Percentiles rank a stretch among this genome's conserved stretches.
Evolutionary conservation across 2,113 vertebrate genomes (phyloP).

Genomic region (Tetraodon nigroviridis): DNA sequence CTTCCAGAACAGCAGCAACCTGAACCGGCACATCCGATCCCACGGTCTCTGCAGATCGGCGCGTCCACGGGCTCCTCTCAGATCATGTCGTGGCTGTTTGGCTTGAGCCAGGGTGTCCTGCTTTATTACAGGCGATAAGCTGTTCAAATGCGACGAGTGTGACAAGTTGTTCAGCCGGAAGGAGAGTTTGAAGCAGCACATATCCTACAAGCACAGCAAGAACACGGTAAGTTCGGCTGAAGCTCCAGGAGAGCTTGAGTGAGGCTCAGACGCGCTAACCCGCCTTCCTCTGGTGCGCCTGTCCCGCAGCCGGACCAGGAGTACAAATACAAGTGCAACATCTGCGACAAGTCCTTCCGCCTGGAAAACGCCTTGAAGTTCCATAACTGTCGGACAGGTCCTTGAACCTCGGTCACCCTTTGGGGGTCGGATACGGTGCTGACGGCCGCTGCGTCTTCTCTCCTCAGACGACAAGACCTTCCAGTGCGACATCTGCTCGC

Average conservation of each 20-base stretch:
- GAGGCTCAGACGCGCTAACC: not conserved
- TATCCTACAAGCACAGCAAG: slow-evolving; percentile 98
- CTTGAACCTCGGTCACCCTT: not conserved
- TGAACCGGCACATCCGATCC: slow-evolving; percentile 94
- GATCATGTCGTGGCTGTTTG: not conserved
- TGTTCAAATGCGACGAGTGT: slow-evolving; percentile 97
- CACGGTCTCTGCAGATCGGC: slow-evolving; percentile 74
- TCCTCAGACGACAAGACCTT: slow-evolving; percentile 96
- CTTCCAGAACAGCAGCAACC: slow-evolving; percentile 99
- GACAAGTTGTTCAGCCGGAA: slow-evolving; percentile 98
- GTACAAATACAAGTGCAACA: slow-evolving; percentile 88
- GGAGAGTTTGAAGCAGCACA: slow-evolving; percentile 97
- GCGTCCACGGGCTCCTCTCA: not conserved
- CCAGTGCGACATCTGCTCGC: slow-evolving; percentile 97
- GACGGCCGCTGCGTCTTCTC: slow-evolving; percentile 9
- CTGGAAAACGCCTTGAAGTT: slow-evolving; percentile 93
- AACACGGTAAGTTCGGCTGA: slow-evolving; percentile 75
- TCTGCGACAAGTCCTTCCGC: slow-evolving; percentile 92
- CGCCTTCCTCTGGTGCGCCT: slow-evolving; percentile 10
- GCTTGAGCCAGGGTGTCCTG: not conserved
- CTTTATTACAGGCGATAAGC: slow-evolving; percentile 83
- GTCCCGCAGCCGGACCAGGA: slow-evolving; percentile 82
- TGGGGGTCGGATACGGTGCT: too few relatives aligned
- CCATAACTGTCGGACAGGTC: slow-evolving; percentile 98
- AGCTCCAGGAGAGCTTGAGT: accelerated